Percentiles rank a stretch among this genome's conserved stretches.
Evolutionary conservation across 2,113 vertebrate species (phyloP).

Genomic region (Oxyruncus cristatus): DNA sequence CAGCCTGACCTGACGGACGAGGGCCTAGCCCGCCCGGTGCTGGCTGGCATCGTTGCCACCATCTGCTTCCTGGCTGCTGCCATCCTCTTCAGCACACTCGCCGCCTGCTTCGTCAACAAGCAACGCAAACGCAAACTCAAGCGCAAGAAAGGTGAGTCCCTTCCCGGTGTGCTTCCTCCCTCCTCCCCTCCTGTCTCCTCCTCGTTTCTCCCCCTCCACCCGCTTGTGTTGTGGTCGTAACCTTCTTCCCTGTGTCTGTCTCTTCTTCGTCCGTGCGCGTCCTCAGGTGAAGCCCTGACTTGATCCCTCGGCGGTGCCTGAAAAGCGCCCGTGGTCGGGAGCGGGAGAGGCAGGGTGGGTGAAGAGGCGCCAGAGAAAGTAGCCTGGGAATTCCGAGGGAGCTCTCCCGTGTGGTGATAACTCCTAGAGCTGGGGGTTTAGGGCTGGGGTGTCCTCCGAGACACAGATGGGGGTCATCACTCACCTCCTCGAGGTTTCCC

Average conservation of each 20-base stretch:
- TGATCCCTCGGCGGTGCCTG: constrained; percentile 45
- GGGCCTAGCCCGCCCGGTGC: constrained; percentile 91
- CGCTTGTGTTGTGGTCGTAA: constrained; percentile 24
- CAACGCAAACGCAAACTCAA: constrained; percentile 97
- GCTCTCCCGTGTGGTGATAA: constrained; percentile 20
- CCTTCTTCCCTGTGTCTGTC: constrained; percentile 60
- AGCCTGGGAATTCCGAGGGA: constrained; percentile 41
- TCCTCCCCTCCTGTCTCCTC: background rate
- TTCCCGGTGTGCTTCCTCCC: background rate
- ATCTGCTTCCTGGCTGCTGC: constrained; percentile 98
- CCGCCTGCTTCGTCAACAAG: constrained; percentile 97
- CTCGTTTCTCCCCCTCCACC: background rate
- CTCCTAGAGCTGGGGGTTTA: constrained; percentile 9
- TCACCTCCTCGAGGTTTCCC: background rate
- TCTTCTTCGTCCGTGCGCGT: constrained; percentile 47
- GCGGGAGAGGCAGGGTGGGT: constrained; percentile 65
- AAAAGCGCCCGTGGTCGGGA: constrained; percentile 46
- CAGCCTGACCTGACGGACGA: constrained; percentile 91
- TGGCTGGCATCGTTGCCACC: constrained; percentile 97
- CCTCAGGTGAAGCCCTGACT: constrained; percentile 47
- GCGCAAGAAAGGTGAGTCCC: constrained; percentile 89
- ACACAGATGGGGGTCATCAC: background rate
- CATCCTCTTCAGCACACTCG: constrained; percentile 96
- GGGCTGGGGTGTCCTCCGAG: constrained; percentile 1
- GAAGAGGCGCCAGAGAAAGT: constrained; percentile 49